Conservation (phyloP, 2,888 invertebrate genomes). For the Pristionchus japonicus region DNA sequence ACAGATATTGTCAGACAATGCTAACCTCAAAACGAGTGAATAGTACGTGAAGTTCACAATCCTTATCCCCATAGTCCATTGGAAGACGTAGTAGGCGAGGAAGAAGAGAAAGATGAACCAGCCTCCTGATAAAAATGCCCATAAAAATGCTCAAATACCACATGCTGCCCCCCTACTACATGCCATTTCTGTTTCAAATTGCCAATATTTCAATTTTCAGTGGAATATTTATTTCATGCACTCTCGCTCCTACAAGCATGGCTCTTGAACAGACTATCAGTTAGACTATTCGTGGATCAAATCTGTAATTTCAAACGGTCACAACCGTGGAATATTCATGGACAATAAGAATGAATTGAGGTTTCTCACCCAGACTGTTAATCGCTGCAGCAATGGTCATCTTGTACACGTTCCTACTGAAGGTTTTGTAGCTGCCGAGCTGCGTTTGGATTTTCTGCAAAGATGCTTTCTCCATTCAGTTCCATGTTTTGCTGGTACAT, state of each 20-base stretch:
- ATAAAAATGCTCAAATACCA: no score
- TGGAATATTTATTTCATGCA: no score
- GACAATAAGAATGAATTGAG: no score
- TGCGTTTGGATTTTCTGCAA: not conserved
- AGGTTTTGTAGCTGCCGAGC: conserved; percentile 5
- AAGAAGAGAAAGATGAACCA: conserved; percentile 11
- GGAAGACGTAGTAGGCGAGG: not conserved
- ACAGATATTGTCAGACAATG: no score
- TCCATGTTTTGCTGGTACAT: not conserved
- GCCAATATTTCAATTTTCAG: no score
- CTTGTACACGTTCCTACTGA: not conserved
- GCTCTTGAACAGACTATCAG: no score
- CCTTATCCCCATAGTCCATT: not conserved
- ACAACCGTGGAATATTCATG: no score
- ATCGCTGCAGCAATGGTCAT: not conserved
- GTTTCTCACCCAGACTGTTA: not conserved
- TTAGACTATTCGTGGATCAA: not conserved
- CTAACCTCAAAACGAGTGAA: not conserved
- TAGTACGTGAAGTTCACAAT: not conserved
- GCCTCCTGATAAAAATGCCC: not conserved
- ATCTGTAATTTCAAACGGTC: not conserved
- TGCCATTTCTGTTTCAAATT: no score
- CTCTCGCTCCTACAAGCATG: no score
- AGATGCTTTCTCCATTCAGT: not conserved
- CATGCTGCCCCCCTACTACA: no score